Evolutionary conservation across 92 coral and sea anemone species (phyloP).

Genomic region (Paramuricea clavata): DNA sequence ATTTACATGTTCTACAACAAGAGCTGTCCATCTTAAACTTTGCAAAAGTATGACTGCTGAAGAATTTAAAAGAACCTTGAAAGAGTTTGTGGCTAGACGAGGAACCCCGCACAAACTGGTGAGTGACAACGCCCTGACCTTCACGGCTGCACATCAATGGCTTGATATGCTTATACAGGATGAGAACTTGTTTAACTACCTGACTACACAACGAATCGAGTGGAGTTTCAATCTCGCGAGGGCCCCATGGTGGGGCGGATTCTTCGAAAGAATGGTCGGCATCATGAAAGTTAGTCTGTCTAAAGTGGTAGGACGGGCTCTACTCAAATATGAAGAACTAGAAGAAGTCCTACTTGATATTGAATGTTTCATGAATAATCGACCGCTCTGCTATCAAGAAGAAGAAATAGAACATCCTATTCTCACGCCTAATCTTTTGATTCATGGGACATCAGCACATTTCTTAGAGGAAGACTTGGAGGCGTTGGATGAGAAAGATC

Average conservation of each 20-base stretch:
- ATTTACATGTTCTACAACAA: conserved; percentile 26
- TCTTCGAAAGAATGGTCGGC: conserved; percentile 51
- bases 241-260: conserved; percentile 59
- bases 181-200: conserved; percentile 36
- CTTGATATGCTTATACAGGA: conserved; percentile 21
- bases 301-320: not conserved
- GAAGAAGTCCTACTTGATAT: conserved; percentile 7
- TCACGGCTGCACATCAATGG: conserved; percentile 57
- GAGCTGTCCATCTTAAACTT: conserved; percentile 59
- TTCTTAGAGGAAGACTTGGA: not conserved
- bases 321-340: conserved; percentile 1
- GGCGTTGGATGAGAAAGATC: not conserved
- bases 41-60: conserved; percentile 38
- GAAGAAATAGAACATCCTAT: not conserved
- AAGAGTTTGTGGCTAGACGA: conserved; percentile 67
- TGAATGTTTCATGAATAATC: conserved; percentile 23
- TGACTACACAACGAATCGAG: conserved; percentile 31
- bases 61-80: conserved; percentile 56
- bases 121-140: conserved; percentile 54
- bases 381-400: not conserved
- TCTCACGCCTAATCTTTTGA: not conserved
- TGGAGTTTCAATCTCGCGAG: conserved; percentile 61
- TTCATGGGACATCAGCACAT: not conserved
- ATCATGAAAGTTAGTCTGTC: conserved; percentile 46
- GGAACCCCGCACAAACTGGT: conserved; percentile 32